Conservation (phyloP, 2,113 vertebrate genomes). For the Pachypanchax playfairii region DNA sequence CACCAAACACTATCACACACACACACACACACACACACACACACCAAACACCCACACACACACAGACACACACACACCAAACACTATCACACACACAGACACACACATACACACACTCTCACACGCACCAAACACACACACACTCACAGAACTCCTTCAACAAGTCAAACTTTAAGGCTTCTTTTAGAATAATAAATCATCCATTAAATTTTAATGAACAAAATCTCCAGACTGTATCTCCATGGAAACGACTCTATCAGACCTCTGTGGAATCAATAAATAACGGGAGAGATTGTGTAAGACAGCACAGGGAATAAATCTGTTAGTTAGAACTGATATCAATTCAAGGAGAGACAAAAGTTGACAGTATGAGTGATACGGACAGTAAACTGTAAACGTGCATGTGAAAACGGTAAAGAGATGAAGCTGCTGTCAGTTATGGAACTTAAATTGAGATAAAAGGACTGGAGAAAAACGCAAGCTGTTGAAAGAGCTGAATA, state of each 20-base stretch:
- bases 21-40: no score
- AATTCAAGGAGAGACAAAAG: conserved; percentile 23
- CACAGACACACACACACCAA: no score
- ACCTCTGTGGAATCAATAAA: conserved; percentile 50
- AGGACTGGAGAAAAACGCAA: conserved; percentile 14
- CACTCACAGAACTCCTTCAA: background rate
- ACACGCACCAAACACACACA: conserved; percentile 10
- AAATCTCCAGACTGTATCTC: conserved; percentile 59
- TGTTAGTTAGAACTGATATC: background rate
- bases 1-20: no score
- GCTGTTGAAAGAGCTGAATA: conserved; percentile 22
- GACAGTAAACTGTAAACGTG: conserved; percentile 1
- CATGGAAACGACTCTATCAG: conserved; percentile 54
- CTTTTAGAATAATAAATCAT: conserved; percentile 47
- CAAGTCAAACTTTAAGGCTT: conserved; percentile 32
- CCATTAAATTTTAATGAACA: conserved; percentile 71
- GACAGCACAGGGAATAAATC: conserved; percentile 5
- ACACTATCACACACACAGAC: no score
- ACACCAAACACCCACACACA: no score
- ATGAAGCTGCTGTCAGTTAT: conserved; percentile 14
- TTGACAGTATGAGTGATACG: conserved; percentile 2
- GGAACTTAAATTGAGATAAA: conserved; percentile 33
- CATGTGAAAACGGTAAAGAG: background rate
- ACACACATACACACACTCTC: no score
- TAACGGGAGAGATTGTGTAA: conserved; percentile 11